Evolutionary conservation across 2,113 vertebrate species (phyloP), one percentile per base, ranked within the genome.

Genomic region (Bos indicus): DNA sequence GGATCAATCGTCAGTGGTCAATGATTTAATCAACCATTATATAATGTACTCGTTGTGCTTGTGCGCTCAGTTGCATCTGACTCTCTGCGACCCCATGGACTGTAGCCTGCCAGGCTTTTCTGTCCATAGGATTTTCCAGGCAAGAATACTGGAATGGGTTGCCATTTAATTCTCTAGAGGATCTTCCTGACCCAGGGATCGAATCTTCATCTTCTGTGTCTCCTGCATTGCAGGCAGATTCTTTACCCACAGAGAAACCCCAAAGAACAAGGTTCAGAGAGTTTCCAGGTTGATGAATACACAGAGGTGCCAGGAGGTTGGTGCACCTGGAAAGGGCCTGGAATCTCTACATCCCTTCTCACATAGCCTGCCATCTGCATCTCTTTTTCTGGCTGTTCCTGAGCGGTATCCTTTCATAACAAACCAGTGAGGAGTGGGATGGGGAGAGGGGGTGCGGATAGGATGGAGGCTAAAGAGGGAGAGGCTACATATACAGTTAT

Each of bases 271-370:
- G 28, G 36, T 88, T 43, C 59, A 13, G 28, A 67, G 48, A 16
- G 51, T 26, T 88, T 43, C 71, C 14, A n/a, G n/a, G n/a, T 23
- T 43, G 71, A 48, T 9, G 56, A 81, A 23, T 67, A 11, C 9
- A 2, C 0, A 19, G 56, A 62, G 17, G 30, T 23, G 30, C 64
- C 12, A 26, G 91, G 23, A 90, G 11, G 12, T 21, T 6, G 54
- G 36, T 10, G 28, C 0, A 5, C 40, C 11, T 21, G 8, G 83
- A 30, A 12, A 8, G 26, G 57, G 33, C 26, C 5, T 2, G 71
- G 46, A 33, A 33, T 9, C 26, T 25, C 71, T 4, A 0, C 0
- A 0, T 15, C 71, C 84, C 40, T 40, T 52, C n/a, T 21, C 25
- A 83, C 46, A 3, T 3, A 46, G 11, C 23, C 78, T 81, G 86